phyloP scores from a whole-genome alignment of 2,888 invertebrate genomes.

The Watsonalla binaria region DNA sequence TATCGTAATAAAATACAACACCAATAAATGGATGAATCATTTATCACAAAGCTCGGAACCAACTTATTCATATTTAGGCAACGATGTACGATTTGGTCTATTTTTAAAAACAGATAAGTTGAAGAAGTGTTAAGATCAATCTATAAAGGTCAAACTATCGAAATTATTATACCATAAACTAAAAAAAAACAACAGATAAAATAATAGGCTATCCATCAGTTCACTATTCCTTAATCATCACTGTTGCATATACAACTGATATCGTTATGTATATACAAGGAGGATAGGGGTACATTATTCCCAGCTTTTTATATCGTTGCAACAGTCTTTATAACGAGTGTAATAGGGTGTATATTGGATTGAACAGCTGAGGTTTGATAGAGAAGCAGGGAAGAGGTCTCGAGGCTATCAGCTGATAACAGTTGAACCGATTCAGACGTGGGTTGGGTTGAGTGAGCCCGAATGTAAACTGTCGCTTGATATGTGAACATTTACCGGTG shows the following conservation, averaged over 20 bases:
- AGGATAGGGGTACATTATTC: conserved; percentile 41
- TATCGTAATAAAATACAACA: no score
- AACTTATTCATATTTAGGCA: no score
- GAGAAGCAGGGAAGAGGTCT: conserved; percentile 61
- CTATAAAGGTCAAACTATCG: no score
- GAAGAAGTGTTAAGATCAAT: no score
- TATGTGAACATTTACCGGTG: conserved; percentile 14
- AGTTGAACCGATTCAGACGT: conserved; percentile 34
- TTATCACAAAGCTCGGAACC: no score
- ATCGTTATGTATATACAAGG: conserved; percentile 44
- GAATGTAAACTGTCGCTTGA: conserved; percentile 37
- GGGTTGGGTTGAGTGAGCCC: conserved; percentile 48
- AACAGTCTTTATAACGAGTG: conserved; percentile 11
- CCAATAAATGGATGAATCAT: no score
- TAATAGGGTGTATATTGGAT: conserved; percentile 28
- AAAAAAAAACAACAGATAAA: conserved; percentile 15
- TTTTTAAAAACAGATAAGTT: no score
- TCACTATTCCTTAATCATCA: conserved; percentile 20
- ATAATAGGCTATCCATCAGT: conserved; percentile 14
- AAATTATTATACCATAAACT: no score
- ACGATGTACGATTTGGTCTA: no score
- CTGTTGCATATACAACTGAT: conserved; percentile 38
- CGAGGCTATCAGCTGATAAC: conserved; percentile 68
- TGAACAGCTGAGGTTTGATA: conserved; percentile 17
- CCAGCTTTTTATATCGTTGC: conserved; percentile 20